Percentiles rank a stretch among this genome's conserved stretches.
phyloP scores from a whole-genome alignment of 2,113 vertebrate genomes.

The Monopterus albus region DNA sequence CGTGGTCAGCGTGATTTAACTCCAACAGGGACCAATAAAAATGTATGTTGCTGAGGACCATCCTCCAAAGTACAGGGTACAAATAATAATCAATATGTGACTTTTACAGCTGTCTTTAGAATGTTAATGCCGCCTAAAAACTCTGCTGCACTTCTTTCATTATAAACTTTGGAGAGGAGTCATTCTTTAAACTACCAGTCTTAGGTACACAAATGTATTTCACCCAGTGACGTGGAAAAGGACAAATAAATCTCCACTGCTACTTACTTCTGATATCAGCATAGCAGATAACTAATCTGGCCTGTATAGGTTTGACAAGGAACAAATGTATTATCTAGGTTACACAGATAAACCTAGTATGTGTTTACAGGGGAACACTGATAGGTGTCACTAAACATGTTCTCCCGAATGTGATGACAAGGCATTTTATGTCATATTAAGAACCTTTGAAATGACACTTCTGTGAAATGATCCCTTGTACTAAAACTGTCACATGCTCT shows the following conservation, averaged over 20 bases:
- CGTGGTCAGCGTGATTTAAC: not conserved
- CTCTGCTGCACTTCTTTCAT: not conserved
- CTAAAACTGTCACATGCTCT: not conserved
- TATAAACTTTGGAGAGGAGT: not conserved
- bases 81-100: not conserved
- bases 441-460: not conserved
- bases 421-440: not conserved
- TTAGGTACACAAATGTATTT: not conserved
- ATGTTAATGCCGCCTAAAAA: not conserved
- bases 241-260: not conserved
- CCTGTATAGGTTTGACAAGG: not conserved
- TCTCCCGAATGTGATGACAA: not conserved
- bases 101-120: not conserved
- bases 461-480: not conserved
- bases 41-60: not conserved
- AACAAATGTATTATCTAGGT: not conserved
- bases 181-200: not conserved
- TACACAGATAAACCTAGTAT: not conserved
- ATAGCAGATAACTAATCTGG: not conserved
- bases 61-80: not conserved
- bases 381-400: not conserved
- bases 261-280: not conserved
- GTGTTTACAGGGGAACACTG: not conserved
- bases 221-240: not conserved
- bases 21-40: not conserved